Percentiles rank a stretch among this genome's conserved stretches.
Conservation (phyloP, 2,888 invertebrate genomes). For the Hartigia nigra region DNA sequence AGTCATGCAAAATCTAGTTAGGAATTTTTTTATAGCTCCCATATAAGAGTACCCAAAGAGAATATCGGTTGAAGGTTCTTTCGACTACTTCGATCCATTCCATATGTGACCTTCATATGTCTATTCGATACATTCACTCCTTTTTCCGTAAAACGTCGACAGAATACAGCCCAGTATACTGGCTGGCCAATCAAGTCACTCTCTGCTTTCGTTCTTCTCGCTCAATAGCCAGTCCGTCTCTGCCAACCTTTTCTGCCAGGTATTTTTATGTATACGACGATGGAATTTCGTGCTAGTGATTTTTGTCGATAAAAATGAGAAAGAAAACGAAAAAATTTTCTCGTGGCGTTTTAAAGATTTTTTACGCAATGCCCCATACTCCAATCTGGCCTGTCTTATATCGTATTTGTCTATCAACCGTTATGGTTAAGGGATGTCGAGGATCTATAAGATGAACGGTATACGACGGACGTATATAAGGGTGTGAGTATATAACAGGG, state of each 20-base stretch:
- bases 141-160: constrained; percentile 25
- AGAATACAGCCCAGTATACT: background rate
- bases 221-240: background rate
- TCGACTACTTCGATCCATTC: constrained; percentile 24
- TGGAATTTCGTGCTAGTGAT: background rate
- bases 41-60: constrained; percentile 32
- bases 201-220: background rate
- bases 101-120: constrained; percentile 18
- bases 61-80: constrained; percentile 19
- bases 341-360: background rate
- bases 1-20: constrained; percentile 37
- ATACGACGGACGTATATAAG: background rate
- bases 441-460: background rate
- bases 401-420: background rate
- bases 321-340: background rate
- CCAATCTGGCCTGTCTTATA: background rate
- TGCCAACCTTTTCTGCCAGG: background rate
- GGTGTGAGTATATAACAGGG: background rate
- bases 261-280: background rate
- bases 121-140: constrained; percentile 30
- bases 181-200: background rate
- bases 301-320: background rate
- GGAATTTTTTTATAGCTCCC: constrained; percentile 39
- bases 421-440: background rate
- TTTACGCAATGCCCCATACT: background rate